These are phyloP conservation scores for Pelochelys cantorii DNA, from an alignment of 2,797 vertebrate species.

Conservation along the genomic window DNA sequence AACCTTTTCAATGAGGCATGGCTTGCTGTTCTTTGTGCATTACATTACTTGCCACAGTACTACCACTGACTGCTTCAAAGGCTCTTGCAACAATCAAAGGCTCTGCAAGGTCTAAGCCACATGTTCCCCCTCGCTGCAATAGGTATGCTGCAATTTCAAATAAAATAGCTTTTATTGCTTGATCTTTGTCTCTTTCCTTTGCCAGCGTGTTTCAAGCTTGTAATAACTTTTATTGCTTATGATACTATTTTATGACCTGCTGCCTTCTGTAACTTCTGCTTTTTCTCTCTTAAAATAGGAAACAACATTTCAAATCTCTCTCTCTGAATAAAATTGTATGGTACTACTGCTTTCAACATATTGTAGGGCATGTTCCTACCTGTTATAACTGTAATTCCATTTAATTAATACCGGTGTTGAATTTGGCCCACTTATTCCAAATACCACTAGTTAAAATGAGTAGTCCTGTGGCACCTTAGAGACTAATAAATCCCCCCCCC, in stretches of 20 bases:
- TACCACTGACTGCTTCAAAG: neutral
- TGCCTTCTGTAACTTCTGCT: neutral
- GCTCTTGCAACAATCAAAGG: neutral
- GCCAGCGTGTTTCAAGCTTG: neutral
- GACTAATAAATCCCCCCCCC: too few relatives aligned
- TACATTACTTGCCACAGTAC: neutral
- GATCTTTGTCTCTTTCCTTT: neutral
- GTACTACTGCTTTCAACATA: neutral
- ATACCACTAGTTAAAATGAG: neutral
- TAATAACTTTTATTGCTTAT: neutral
- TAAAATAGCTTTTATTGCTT: slow-evolving; percentile 12
- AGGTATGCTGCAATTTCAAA: neutral
- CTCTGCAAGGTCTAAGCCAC: neutral
- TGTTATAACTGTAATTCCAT: neutral
- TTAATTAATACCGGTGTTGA: neutral
- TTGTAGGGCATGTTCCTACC: neutral
- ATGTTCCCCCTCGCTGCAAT: too few relatives aligned
- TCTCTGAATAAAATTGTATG: neutral
- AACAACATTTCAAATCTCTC: neutral
- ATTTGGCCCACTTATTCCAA: neutral
- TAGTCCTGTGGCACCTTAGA: too few relatives aligned
- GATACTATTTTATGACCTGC: neutral
- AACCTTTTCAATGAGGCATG: neutral
- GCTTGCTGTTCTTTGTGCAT: neutral
- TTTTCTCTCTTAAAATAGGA: neutral